These are phyloP conservation scores for Micromesistius poutassou DNA, from an alignment of 2,797 vertebrate species.

Conservation along the genomic window DNA sequence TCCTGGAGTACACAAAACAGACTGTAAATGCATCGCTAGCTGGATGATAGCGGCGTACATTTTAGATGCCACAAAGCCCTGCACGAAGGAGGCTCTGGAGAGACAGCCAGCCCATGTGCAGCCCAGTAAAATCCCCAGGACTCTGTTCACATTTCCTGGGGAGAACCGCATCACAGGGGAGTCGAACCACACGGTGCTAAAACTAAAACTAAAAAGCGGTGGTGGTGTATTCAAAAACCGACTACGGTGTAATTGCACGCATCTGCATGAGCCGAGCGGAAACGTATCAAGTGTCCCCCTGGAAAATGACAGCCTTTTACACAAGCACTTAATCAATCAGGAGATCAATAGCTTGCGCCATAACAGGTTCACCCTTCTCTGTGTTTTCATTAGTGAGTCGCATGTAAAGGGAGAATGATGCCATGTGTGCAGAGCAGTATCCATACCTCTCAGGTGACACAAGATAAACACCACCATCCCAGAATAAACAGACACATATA, in stretches of 20 bases:
- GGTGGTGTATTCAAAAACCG: not conserved
- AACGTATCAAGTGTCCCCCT: slow-evolving; percentile 41
- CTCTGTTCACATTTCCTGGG: not conserved
- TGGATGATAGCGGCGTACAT: slow-evolving; percentile 10
- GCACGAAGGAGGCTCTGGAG: not conserved
- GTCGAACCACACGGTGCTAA: not conserved
- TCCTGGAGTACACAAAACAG: slow-evolving; percentile 41
- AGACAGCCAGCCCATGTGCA: not conserved
- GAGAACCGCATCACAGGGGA: not conserved
- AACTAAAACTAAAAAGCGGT: not conserved
- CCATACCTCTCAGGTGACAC: too few species aligned
- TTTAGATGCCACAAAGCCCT: slow-evolving; percentile 32
- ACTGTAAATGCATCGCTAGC: slow-evolving; percentile 43
- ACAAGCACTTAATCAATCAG: slow-evolving; percentile 54
- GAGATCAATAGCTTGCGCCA: slow-evolving; percentile 56
- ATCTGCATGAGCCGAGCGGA: slow-evolving; percentile 27
- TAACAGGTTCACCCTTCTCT: slow-evolving; percentile 56
- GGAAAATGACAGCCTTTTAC: slow-evolving; percentile 56
- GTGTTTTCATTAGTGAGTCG: slow-evolving; percentile 47
- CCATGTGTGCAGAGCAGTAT: too few species aligned
- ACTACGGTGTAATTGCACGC: slow-evolving; percentile 14
- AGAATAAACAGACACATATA: too few species aligned
- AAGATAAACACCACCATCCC: too few species aligned
- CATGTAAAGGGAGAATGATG: slow-evolving; percentile 16
- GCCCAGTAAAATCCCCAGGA: not conserved